Evolutionary conservation across 2,797 vertebrate species (phyloP).

Genomic region (Scolopax rusticola): DNA sequence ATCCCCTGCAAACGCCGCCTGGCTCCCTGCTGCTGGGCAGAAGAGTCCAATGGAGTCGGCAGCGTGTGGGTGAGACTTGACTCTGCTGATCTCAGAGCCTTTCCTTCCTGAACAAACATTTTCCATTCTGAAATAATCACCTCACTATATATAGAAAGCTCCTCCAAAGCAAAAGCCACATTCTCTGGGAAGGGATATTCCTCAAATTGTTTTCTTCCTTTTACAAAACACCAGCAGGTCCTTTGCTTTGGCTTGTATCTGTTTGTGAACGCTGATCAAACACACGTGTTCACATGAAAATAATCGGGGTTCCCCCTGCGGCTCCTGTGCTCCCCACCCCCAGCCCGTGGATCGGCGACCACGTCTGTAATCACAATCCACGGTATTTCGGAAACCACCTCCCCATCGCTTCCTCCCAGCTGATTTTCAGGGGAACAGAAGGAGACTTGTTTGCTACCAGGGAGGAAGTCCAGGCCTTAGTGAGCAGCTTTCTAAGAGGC

Average conservation of each 20-base stretch:
- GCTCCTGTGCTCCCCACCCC: not conserved
- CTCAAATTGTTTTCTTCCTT: not conserved
- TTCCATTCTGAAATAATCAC: conserved; percentile 61
- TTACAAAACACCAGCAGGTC: not conserved
- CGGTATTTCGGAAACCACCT: conserved; percentile 49
- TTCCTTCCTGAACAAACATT: conserved; percentile 69
- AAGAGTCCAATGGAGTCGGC: not conserved
- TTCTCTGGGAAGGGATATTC: not conserved
- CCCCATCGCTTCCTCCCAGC: conserved; percentile 64
- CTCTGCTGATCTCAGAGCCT: conserved; percentile 57
- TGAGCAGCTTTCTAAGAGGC: conserved; percentile 14
- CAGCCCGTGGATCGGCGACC: not conserved
- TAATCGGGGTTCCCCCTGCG: not conserved
- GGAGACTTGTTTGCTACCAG: conserved; percentile 53
- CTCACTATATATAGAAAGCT: conserved; percentile 54
- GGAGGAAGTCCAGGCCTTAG: conserved; percentile 58
- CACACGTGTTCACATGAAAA: not conserved
- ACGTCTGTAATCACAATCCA: conserved; percentile 20
- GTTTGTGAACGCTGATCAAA: not conserved
- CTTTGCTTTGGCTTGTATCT: not conserved
- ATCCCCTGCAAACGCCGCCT: not conserved
- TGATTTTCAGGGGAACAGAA: conserved; percentile 69
- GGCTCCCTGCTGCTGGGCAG: not conserved
- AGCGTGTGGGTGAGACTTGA: conserved; percentile 13
- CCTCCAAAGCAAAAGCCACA: not conserved